Evolutionary conservation across 1,140 invertebrate genomes (phyloP).

Genomic region (Ditylenchus dipsaci): DNA sequence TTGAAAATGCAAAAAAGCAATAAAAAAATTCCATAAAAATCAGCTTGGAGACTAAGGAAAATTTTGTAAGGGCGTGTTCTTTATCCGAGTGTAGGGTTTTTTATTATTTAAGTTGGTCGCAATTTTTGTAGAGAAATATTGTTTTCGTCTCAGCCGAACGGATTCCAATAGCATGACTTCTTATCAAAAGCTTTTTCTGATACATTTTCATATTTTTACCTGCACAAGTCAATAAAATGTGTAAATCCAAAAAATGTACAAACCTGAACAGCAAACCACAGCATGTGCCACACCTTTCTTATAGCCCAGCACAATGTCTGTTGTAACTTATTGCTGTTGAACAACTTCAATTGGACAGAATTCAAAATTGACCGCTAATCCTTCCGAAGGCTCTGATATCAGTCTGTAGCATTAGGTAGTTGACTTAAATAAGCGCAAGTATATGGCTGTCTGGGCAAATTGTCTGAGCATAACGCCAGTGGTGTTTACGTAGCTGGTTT

Average conservation of each 20-base stretch:
- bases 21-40: too few species aligned
- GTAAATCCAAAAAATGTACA: background rate
- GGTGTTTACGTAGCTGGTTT: conserved; percentile 12
- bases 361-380: conserved; percentile 22
- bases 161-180: too few species aligned
- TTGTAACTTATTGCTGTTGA: conserved; percentile 16
- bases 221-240: background rate
- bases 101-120: too few species aligned
- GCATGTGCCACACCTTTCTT: conserved; percentile 6
- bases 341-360: conserved; percentile 10
- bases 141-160: too few species aligned
- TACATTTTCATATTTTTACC: too few species aligned
- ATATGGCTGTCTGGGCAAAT: background rate
- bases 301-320: conserved; percentile 20
- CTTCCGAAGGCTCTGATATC: conserved; percentile 3
- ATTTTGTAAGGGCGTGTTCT: too few species aligned
- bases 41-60: too few species aligned
- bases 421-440: conserved; percentile 12
- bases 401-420: background rate
- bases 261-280: conserved; percentile 24
- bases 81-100: too few species aligned
- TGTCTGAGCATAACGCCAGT: background rate
- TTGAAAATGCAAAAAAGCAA: too few species aligned
- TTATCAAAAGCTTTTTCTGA: too few species aligned
- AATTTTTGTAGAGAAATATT: too few species aligned